Conservation (phyloP, 2,113 vertebrate species). For the Amblyornis subalaris region DNA sequence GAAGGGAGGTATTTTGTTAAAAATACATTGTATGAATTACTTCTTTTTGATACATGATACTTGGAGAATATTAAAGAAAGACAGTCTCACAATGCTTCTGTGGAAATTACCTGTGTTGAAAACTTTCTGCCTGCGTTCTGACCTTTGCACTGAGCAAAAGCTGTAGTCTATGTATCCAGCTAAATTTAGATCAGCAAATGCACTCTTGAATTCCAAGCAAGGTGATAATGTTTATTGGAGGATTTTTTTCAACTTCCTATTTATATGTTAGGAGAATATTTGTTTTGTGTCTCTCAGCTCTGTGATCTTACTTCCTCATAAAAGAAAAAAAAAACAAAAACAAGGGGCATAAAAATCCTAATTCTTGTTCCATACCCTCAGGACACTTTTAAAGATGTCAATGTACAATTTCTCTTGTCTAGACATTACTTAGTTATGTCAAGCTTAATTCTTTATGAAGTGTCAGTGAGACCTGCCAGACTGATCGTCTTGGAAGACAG, state of each 20-base stretch:
- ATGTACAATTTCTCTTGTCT: neutral
- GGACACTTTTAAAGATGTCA: neutral
- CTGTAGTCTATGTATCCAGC: neutral
- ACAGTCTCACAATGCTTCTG: neutral
- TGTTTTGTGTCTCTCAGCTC: neutral
- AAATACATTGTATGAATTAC: neutral
- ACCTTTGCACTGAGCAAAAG: neutral
- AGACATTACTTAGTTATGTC: slow-evolving; percentile 16
- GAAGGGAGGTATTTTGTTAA: neutral
- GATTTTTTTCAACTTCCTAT: neutral
- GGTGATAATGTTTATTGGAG: neutral
- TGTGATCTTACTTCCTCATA: neutral
- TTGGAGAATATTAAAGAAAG: neutral
- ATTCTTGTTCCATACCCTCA: neutral
- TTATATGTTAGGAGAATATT: neutral
- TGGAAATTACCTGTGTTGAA: neutral
- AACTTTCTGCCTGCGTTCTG: neutral
- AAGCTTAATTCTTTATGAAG: neutral
- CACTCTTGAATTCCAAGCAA: neutral
- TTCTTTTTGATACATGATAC: neutral
- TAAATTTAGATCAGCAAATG: slow-evolving; percentile 14
- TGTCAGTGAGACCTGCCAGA: neutral
- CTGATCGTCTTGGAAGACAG: neutral
- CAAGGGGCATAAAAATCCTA: neutral
- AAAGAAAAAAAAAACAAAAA: neutral